These are phyloP conservation scores for Philopedon plagiatum DNA, from an alignment of 2,888 invertebrate genomes.

Conservation along the genomic window DNA sequence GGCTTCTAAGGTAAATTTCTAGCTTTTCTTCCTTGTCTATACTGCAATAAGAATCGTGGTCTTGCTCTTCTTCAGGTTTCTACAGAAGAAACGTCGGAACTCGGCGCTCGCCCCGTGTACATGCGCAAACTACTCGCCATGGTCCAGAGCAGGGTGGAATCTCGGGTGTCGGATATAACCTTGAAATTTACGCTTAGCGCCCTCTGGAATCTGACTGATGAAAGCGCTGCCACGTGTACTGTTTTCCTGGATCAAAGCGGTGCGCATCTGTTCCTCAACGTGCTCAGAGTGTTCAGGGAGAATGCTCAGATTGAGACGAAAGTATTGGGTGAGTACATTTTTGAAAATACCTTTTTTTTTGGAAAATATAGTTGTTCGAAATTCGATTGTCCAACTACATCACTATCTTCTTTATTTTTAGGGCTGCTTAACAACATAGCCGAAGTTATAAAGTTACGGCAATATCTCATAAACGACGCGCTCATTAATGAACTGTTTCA, in stretches of 20 bases:
- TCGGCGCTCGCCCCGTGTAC: slow-evolving; percentile 77
- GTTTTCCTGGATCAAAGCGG: slow-evolving; percentile 80
- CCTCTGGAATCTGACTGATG: slow-evolving; percentile 85
- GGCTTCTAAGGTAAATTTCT: slow-evolving; percentile 65
- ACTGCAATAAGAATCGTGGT: neutral
- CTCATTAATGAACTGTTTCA: slow-evolving; percentile 59
- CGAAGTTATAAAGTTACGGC: slow-evolving; percentile 72
- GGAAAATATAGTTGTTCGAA: too few species aligned
- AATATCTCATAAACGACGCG: slow-evolving; percentile 60
- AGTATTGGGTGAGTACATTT: slow-evolving; percentile 66
- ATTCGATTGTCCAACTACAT: neutral
- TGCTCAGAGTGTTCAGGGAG: slow-evolving; percentile 75
- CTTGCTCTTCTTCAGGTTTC: slow-evolving; percentile 65
- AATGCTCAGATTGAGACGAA: slow-evolving; percentile 82
- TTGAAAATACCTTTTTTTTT: too few species aligned
- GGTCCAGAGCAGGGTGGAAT: slow-evolving; percentile 69
- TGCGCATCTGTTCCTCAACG: slow-evolving; percentile 76
- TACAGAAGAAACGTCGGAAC: slow-evolving; percentile 77
- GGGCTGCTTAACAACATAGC: slow-evolving; percentile 82
- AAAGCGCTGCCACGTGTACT: slow-evolving; percentile 79
- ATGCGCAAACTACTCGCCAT: slow-evolving; percentile 79
- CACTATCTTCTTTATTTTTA: slow-evolving; percentile 27
- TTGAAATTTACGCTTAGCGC: slow-evolving; percentile 84
- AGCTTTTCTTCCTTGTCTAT: neutral
- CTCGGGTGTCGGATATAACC: slow-evolving; percentile 74